A percentile compares a stretch with the other conserved stretches of the same genome.
Evolutionary conservation across 2,113 vertebrate species (phyloP).

Genomic region (Hemibagrus wyckioides): DNA sequence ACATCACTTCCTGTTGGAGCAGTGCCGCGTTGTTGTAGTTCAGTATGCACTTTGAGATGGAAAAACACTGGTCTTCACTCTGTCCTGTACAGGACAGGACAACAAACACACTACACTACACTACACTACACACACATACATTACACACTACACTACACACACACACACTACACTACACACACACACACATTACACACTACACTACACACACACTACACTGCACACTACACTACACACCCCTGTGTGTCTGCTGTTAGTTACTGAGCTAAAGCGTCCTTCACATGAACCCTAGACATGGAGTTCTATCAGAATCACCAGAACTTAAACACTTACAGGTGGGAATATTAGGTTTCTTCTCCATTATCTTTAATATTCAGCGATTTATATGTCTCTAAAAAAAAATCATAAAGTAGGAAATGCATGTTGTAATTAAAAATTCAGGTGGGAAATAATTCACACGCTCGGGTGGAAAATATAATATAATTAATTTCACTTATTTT

Average conservation of each 20-base stretch:
- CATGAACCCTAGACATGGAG: neutral
- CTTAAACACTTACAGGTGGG: too few species aligned
- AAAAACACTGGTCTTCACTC: neutral
- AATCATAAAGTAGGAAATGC: neutral
- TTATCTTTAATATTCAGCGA: neutral
- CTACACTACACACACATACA: too few species aligned
- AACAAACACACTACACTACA: too few species aligned
- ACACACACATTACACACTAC: too few species aligned
- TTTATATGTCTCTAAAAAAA: neutral
- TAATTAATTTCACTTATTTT: too few species aligned
- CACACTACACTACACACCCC: too few species aligned
- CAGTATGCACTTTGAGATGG: neutral
- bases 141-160: too few species aligned
- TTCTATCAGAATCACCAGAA: neutral
- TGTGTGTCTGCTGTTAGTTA: too few species aligned
- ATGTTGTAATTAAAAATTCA: neutral
- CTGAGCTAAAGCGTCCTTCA: neutral
- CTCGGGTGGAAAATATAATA: neutral
- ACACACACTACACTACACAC: too few species aligned
- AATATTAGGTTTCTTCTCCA: neutral
- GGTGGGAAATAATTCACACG: neutral
- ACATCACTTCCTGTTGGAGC: constrained; percentile 9
- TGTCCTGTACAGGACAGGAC: neutral
- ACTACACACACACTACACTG: too few species aligned
- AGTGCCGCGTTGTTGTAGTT: neutral